Base-by-base conservation (phyloP, 2,113 vertebrate genomes). In the Rana temporaria region DNA sequence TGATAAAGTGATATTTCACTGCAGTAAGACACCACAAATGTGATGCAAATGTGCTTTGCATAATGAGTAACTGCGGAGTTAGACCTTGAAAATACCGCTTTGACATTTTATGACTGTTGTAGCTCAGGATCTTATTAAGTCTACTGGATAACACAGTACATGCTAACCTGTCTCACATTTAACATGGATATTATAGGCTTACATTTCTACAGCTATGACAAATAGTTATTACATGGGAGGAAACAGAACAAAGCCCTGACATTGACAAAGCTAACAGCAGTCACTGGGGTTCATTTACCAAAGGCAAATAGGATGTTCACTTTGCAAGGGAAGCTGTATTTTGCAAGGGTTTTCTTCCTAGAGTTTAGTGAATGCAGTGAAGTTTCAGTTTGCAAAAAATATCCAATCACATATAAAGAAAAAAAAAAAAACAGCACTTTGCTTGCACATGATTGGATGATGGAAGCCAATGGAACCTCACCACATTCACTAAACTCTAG, bases 171-270 rank as follows among this genome's bases (percentile, higher is more conserved):
- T n/a, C 38, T 42, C n/a, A 42, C 4, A 74, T 74, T 75, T 75
- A 24, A 16, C 14, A 16, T 60, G 26, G 32, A 62, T 75, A 62
- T 75, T 74, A 38, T 56, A 48, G 26, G 69, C 16, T 26, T 71
- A 71, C 24, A 20, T 17, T 26, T 56, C 17, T 60, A 60, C 12
- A 57, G 60, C 72, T 42, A 60, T 75, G 57, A 62, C n/a, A 62
- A 75, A 75, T 38, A 62, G 32, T 57, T 32, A 73, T 9, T 26
- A 72, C 69, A 73, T 38, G 72, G 8, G 56, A 34, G 60, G 34
- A 60, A 57, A 42, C 57, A 42, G 9, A 48, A 11, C 42, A 48
- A 48, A 48, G 14, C 56, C 30, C 48, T 22, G 69, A 22, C 48
- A 55, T 72, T 72, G 52, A n/a, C 55, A 73, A 1, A 48, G 38